Percentiles rank a stretch among this genome's conserved stretches.
Conservation (phyloP, 2,797 vertebrate genomes). For the Merluccius polli region DNA sequence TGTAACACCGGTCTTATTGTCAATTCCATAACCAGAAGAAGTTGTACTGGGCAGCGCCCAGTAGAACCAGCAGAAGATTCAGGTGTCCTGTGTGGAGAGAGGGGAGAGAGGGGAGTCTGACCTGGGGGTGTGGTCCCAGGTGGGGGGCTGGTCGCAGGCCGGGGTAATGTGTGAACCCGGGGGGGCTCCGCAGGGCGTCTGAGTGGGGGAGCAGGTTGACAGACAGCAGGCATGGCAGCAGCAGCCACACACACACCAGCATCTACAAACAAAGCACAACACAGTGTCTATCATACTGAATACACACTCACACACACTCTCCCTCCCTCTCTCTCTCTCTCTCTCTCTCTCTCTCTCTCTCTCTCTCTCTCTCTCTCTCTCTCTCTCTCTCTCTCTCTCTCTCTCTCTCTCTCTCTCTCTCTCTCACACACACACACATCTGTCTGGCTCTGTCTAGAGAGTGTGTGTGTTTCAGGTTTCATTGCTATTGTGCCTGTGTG, state of each 20-base stretch:
- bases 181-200: conserved; percentile 45
- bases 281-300: background rate
- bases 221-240: conserved; percentile 67
- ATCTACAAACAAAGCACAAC: conserved; percentile 73
- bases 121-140: background rate
- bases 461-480: conserved; percentile 40
- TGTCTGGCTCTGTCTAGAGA: conserved; percentile 1
- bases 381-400: background rate
- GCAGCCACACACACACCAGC: conserved; percentile 66
- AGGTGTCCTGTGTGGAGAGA: no score
- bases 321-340: no score
- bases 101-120: background rate
- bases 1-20: background rate
- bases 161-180: conserved; percentile 52
- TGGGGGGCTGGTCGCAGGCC: background rate
- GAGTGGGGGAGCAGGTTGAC: conserved; percentile 61
- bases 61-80: no score
- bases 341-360: background rate
- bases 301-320: background rate
- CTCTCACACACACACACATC: background rate
- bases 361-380: background rate
- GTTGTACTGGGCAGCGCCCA: no score
- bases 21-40: no score
- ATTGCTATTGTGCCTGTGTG: conserved; percentile 38
- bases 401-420: background rate